Evolutionary conservation across 2,888 invertebrate species (phyloP).

Genomic region (Autographa gamma): DNA sequence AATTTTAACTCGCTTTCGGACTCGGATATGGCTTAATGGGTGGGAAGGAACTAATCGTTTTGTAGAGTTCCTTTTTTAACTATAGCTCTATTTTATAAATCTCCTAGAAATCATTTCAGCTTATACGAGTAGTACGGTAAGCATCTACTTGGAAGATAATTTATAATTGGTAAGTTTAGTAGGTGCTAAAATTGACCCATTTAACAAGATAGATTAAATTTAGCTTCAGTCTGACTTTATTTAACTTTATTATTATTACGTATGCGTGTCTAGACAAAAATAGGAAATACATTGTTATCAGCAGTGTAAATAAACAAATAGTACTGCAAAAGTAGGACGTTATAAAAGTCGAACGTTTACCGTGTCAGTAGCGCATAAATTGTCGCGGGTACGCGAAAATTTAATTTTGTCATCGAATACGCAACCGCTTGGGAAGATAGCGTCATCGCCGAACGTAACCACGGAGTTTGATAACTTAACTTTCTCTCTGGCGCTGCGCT

Average conservation of each 20-base stretch:
- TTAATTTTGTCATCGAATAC: slow-evolving; percentile 86
- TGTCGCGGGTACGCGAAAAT: slow-evolving; percentile 78
- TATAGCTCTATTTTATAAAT: background rate
- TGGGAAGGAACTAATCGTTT: background rate
- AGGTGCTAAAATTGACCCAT: too few species aligned
- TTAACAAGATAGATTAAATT: background rate
- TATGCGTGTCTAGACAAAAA: background rate
- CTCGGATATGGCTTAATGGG: background rate
- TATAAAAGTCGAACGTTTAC: slow-evolving; percentile 71
- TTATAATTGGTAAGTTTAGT: too few species aligned
- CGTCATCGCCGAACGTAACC: slow-evolving; percentile 87
- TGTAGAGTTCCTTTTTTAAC: background rate
- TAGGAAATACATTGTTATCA: background rate
- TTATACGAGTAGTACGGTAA: background rate
- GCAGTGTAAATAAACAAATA: slow-evolving; percentile 65
- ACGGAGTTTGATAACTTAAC: slow-evolving; percentile 87
- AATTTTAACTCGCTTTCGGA: background rate
- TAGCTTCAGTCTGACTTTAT: background rate
- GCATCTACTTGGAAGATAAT: too few species aligned
- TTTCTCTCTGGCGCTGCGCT: slow-evolving; percentile 78
- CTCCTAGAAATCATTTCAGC: background rate
- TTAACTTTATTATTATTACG: background rate
- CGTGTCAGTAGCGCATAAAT: slow-evolving; percentile 84
- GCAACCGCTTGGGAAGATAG: slow-evolving; percentile 82
- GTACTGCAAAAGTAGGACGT: slow-evolving; percentile 74